phyloP scores from a whole-genome alignment of 2,113 vertebrate genomes.

The Gnathonemus echidnorhynchus region DNA sequence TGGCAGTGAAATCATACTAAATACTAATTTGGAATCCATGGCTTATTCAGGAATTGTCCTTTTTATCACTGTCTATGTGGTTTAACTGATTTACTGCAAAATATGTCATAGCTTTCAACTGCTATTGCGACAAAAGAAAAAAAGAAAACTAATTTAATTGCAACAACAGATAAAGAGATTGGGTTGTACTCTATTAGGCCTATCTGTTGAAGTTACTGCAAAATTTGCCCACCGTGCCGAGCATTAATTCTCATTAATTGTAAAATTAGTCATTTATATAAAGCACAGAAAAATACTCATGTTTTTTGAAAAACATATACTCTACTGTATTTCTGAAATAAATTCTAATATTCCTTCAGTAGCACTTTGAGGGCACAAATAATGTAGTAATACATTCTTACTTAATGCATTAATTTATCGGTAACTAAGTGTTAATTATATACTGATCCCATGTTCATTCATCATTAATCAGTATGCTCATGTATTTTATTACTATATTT shows the following conservation, averaged over 20 bases:
- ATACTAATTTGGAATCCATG: neutral
- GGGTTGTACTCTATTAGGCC: neutral
- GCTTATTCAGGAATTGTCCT: neutral
- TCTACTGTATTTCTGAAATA: neutral
- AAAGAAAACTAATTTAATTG: neutral
- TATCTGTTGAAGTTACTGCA: neutral
- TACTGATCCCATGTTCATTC: neutral
- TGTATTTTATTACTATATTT: neutral
- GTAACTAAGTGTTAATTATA: neutral
- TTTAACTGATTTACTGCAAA: constrained; percentile 15
- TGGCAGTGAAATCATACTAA: neutral
- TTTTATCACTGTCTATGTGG: neutral
- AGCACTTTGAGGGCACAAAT: neutral
- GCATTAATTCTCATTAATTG: neutral
- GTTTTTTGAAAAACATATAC: neutral
- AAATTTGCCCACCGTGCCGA: neutral
- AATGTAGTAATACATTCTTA: neutral
- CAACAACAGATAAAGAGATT: neutral
- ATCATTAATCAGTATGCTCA: neutral
- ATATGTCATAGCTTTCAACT: neutral
- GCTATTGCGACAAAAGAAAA: neutral
- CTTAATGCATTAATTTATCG: neutral
- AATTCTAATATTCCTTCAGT: neutral
- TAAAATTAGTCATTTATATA: neutral
- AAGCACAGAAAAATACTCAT: neutral